Evolutionary conservation across 2,113 vertebrate genomes (phyloP), one percentile per base, ranked within the genome.

Genomic region (Ciconia stormi): DNA sequence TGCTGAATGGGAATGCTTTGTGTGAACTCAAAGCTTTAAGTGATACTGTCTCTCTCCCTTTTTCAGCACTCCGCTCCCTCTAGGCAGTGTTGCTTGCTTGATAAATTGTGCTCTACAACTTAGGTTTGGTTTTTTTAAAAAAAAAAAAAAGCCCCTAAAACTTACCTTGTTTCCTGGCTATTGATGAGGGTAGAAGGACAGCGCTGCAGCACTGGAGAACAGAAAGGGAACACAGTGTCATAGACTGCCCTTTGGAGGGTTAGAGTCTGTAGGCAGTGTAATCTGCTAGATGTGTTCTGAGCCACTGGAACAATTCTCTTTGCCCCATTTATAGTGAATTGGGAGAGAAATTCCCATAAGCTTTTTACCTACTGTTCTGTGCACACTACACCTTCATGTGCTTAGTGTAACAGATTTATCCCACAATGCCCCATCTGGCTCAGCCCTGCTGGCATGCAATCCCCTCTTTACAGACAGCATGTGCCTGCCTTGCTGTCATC

Each of bases 1-100:
- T 97, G 93, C 90, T 72, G 87, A 93, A 96, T 87, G 95, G 93
- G 94, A 96, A 96, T 88, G 82, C 95, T 95, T 94, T 97, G 90
- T 96, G 89, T 87, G 87, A 97, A 94, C 65, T 77, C 92, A 65
- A 59, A 91, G 87, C 76, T 94, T 82, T 74, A 93, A 93, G 91
- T 76, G 81, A 95, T 81, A 78, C 74, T 40, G 65, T 72, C 19
- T 95, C 66, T 73, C 82, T 88, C 47, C 70, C 74, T 96, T 89
- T 90, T 72, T 85, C 87, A 92, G 85, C 78, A 40, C 62, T 81
- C 56, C 30, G 10, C 82, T 87, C 83, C 71, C 90, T 88, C 76
- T 69, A 69, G 82, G 92, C 84, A 89, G 34, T 82, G 56, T 70
- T 91, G 66, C 63, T 93, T 83, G 52, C 70, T 79, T 78, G 86